Percentiles rank a stretch among this genome's conserved stretches.
phyloP scores from a whole-genome alignment of 92 coral and sea anemone species.

The Blastomussa wellsi region DNA sequence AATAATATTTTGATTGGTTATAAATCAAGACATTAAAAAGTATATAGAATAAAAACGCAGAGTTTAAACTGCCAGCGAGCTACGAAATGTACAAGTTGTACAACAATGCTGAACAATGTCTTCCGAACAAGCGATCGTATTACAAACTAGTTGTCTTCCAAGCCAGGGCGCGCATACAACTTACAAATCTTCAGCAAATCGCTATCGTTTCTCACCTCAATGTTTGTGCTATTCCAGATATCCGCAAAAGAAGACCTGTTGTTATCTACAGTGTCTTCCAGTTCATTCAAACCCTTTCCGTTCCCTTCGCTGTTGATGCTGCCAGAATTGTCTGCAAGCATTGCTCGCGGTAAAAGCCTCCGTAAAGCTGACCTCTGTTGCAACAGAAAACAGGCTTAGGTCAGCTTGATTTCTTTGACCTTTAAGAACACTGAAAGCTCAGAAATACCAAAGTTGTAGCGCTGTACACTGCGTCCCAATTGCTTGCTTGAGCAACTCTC shows the following conservation, averaged over 20 bases:
- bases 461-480: conserved; percentile 34
- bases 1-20: too few species aligned
- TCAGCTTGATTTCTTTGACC: neutral
- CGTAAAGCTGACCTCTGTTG: conserved; percentile 32
- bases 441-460: conserved; percentile 26
- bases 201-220: conserved; percentile 56
- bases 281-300: conserved; percentile 38
- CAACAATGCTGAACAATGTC: neutral
- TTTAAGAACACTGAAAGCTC: neutral
- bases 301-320: conserved; percentile 34
- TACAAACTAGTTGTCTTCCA: neutral
- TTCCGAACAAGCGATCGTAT: neutral
- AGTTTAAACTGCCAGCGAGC: neutral
- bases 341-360: conserved; percentile 30
- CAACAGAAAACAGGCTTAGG: neutral
- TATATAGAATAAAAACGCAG: too few species aligned
- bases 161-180: neutral
- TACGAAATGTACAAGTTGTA: too few species aligned
- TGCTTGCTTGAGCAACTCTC: neutral
- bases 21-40: too few species aligned
- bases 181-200: neutral
- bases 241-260: conserved; percentile 77
- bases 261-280: conserved; percentile 61
- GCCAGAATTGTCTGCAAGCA: neutral
- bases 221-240: conserved; percentile 56